phyloP scores from a whole-genome alignment of 1,140 invertebrate genomes.

The Vollenhovia emeryi region DNA sequence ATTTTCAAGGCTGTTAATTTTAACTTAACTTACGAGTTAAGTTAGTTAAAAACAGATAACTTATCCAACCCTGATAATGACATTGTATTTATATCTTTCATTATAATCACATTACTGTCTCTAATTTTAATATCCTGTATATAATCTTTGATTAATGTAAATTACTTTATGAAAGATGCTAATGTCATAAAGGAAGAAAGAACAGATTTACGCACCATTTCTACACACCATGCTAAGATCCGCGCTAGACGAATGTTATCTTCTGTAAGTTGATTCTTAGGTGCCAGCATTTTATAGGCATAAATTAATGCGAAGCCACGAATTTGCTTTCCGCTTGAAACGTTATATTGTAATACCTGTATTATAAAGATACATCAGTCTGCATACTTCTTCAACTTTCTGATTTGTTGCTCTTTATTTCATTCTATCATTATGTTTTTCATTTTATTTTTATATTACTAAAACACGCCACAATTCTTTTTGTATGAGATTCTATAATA shows the following conservation, averaged over 20 bases:
- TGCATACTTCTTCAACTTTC: neutral
- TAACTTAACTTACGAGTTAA: too few species aligned
- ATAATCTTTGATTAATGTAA: constrained; percentile 30
- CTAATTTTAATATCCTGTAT: too few species aligned
- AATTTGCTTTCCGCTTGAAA: constrained; percentile 91
- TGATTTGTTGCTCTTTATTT: constrained; percentile 24
- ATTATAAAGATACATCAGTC: constrained; percentile 56
- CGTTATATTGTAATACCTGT: constrained; percentile 92
- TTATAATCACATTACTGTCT: too few species aligned
- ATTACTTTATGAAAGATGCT: neutral
- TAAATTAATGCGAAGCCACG: constrained; percentile 92
- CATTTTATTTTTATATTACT: neutral
- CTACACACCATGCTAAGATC: constrained; percentile 97
- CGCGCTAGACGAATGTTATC: constrained; percentile 93
- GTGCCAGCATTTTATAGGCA: constrained; percentile 91
- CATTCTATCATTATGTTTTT: neutral
- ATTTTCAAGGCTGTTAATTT: too few species aligned
- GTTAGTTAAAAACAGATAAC: too few species aligned
- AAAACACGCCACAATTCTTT: neutral
- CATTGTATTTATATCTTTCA: too few species aligned
- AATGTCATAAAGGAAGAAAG: constrained; percentile 9
- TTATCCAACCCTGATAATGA: too few species aligned
- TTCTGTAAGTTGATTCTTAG: constrained; percentile 87
- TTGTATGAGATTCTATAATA: too few species aligned
- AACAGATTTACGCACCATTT: constrained; percentile 90